Evolutionary conservation across 1,140 invertebrate genomes (phyloP).

Genomic region (Helicorthomorpha holstii): DNA sequence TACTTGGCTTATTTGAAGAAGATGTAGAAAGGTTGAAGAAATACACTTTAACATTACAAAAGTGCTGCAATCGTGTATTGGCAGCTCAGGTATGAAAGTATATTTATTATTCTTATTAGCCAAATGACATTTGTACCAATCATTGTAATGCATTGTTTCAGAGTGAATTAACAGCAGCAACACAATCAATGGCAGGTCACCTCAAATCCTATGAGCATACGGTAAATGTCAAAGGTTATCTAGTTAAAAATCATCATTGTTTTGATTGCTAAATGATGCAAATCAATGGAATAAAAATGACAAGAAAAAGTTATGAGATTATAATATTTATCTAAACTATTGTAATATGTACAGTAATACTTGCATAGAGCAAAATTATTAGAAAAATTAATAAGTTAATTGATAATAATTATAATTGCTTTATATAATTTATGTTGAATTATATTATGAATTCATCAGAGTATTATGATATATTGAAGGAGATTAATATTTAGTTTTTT

Average conservation of each 20-base stretch:
- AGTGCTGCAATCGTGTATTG: conserved; percentile 25
- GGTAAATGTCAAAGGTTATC: conserved; percentile 18
- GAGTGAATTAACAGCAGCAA: conserved; percentile 29
- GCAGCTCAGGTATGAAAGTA: conserved; percentile 21
- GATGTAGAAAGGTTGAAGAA: conserved; percentile 26
- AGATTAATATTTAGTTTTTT: too few relatives aligned
- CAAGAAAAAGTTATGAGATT: too few relatives aligned
- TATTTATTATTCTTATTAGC: not conserved
- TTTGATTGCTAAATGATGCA: too few relatives aligned
- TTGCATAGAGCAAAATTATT: too few relatives aligned
- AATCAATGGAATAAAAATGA: too few relatives aligned
- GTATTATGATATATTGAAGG: too few relatives aligned
- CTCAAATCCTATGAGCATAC: conserved; percentile 27
- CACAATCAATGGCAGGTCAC: conserved; percentile 26
- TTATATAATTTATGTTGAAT: not conserved
- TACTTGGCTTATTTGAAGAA: conserved; percentile 28
- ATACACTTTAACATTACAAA: conserved; percentile 24
- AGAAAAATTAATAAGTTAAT: not conserved
- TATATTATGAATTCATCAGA: not conserved
- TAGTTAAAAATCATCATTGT: too few relatives aligned
- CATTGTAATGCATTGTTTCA: conserved; percentile 12
- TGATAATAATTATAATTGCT: not conserved
- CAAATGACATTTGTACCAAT: not conserved
- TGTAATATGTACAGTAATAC: too few relatives aligned
- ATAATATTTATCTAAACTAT: too few relatives aligned